phyloP scores from a whole-genome alignment of 2,888 invertebrate species.

The Drosophila maculinotata region DNA sequence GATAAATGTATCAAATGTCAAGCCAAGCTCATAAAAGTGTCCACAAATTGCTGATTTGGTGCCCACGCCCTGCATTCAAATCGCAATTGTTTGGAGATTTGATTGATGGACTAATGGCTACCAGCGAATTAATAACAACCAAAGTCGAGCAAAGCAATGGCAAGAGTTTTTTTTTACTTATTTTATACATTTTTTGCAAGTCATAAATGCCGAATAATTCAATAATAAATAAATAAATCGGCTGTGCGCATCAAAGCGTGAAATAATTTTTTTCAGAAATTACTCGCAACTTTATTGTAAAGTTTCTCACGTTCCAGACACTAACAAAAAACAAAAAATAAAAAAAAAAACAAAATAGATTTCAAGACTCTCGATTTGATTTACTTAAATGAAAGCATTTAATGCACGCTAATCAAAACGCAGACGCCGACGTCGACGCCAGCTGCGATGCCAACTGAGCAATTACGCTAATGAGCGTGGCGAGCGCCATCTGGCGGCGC shows the following conservation, averaged over 20 bases:
- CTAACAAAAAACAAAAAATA: conserved; percentile 32
- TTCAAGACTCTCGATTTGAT: conserved; percentile 71
- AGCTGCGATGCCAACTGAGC: conserved; percentile 49
- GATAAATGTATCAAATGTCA: conserved; percentile 42
- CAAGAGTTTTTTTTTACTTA: conserved; percentile 41
- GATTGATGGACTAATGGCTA: conserved; percentile 65
- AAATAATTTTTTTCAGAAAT: conserved; percentile 52
- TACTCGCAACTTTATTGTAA: conserved; percentile 59
- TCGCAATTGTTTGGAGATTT: conserved; percentile 61
- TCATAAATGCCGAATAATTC: conserved; percentile 75
- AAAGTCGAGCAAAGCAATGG: conserved; percentile 36
- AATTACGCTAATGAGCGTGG: conserved; percentile 72
- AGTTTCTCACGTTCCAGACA: conserved; percentile 73
- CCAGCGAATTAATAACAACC: conserved; percentile 33
- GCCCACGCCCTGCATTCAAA: conserved; percentile 53
- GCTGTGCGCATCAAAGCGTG: conserved; percentile 75
- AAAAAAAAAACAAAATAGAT: conserved; percentile 24
- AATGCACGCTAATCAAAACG: conserved; percentile 77
- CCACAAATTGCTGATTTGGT: conserved; percentile 34
- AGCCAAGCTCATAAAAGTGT: conserved; percentile 53
- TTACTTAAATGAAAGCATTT: conserved; percentile 78
- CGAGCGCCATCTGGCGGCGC: conserved; percentile 69
- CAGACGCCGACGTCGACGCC: conserved; percentile 26
- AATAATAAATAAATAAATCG: conserved; percentile 72
- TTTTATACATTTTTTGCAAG: conserved; percentile 60